Evolutionary conservation across 1,140 invertebrate species (phyloP).

Genomic region (Drosophila kepulauana): DNA sequence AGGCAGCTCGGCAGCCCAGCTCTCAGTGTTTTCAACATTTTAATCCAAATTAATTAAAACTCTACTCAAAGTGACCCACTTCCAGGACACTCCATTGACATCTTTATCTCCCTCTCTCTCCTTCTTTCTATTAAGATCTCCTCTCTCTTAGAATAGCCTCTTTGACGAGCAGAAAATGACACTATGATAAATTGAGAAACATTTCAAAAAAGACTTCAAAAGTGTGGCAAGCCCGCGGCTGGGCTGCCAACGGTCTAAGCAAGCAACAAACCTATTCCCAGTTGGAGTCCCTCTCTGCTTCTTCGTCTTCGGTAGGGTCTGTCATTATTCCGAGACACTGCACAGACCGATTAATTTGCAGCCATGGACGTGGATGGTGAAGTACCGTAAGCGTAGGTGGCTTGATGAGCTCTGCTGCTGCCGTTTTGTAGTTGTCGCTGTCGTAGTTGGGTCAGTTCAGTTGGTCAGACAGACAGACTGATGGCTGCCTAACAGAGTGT

Average conservation of each 20-base stretch:
- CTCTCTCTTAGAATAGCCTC: neutral
- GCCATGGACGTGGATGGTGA: slow-evolving; percentile 36
- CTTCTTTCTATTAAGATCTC: neutral
- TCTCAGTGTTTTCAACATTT: slow-evolving; percentile 59
- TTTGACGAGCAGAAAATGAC: slow-evolving; percentile 61
- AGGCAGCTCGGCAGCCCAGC: slow-evolving; percentile 41
- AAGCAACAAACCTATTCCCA: slow-evolving; percentile 9
- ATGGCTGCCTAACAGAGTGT: slow-evolving; percentile 19
- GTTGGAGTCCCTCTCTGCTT: neutral
- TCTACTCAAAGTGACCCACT: slow-evolving; percentile 56
- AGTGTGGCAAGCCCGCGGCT: slow-evolving; percentile 65
- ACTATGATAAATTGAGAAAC: slow-evolving; percentile 67
- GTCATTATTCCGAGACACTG: slow-evolving; percentile 59
- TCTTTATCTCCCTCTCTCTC: slow-evolving; percentile 26
- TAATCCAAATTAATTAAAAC: slow-evolving; percentile 81
- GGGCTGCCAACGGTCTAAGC: slow-evolving; percentile 32
- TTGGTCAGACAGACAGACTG: no score
- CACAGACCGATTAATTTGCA: slow-evolving; percentile 73
- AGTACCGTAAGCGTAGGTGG: slow-evolving; percentile 80
- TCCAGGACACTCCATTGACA: slow-evolving; percentile 61
- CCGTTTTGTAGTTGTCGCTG: slow-evolving; percentile 33
- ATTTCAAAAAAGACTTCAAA: slow-evolving; percentile 71
- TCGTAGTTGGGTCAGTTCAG: slow-evolving; percentile 38
- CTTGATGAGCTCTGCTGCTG: slow-evolving; percentile 75
- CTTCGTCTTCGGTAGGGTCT: slow-evolving; percentile 17